These are phyloP conservation scores for Tachysurus vachellii DNA, from an alignment of 2,113 vertebrate genomes.

Conservation along the genomic window DNA sequence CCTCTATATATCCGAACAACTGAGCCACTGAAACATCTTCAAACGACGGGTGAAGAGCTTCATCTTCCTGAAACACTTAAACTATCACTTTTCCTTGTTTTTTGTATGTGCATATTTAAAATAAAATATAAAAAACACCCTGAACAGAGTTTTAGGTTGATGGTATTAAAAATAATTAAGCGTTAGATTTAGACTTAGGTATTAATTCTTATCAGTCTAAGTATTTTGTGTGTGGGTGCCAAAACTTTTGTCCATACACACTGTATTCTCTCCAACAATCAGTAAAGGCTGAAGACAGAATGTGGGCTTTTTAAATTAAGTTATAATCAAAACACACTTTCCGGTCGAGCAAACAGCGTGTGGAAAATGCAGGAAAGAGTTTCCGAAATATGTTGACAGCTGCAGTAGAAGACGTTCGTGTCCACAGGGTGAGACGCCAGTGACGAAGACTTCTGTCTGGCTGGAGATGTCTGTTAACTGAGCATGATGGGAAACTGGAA, in stretches of 20 bases:
- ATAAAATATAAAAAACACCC: too few relatives aligned
- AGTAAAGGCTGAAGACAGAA: background rate
- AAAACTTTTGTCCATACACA: background rate
- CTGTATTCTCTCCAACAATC: background rate
- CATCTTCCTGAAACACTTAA: too few relatives aligned
- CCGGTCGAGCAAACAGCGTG: background rate
- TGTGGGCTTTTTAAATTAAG: background rate
- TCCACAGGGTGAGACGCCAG: background rate
- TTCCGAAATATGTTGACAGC: background rate
- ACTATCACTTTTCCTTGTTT: too few relatives aligned
- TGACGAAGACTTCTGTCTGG: background rate
- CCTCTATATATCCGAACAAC: too few relatives aligned
- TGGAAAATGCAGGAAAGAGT: background rate
- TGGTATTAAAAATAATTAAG: too few relatives aligned
- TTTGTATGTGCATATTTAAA: too few relatives aligned
- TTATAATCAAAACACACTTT: background rate
- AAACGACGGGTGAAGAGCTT: too few relatives aligned
- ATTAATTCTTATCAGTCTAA: too few relatives aligned
- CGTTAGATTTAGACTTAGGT: too few relatives aligned
- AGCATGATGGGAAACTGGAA: constrained; percentile 10
- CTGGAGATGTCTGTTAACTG: background rate
- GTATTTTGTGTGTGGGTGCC: background rate
- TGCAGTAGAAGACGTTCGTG: background rate
- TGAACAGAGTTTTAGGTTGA: too few relatives aligned
- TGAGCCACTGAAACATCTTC: too few relatives aligned